Percentiles rank a stretch among this genome's conserved stretches.
These are phyloP conservation scores for Blomia tropicalis DNA, from an alignment of 2,888 invertebrate species.

Conservation along the genomic window DNA sequence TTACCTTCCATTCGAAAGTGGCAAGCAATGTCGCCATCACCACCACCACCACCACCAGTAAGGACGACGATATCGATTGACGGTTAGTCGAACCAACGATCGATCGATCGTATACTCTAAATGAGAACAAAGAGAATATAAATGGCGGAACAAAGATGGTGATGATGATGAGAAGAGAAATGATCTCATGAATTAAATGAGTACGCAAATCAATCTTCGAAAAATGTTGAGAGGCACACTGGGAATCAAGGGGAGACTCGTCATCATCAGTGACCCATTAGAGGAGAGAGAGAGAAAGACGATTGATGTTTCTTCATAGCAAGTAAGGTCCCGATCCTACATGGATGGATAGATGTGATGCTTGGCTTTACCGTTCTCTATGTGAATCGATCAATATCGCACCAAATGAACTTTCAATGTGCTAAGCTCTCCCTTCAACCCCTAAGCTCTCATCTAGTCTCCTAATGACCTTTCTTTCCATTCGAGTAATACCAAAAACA, in stretches of 20 bases:
- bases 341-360: neutral
- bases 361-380: neutral
- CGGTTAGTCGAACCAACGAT: no score
- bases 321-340: neutral
- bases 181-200: neutral
- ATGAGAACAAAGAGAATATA: neutral
- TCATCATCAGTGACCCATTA: no score
- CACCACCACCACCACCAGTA: no score
- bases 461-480: slow-evolving; percentile 7
- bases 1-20: no score
- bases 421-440: neutral
- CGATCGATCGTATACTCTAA: no score
- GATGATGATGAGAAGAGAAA: no score
- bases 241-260: neutral
- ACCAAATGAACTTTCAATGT: neutral
- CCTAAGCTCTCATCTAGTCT: neutral
- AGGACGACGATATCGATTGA: no score
- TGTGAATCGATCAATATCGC: slow-evolving; percentile 8
- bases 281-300: neutral
- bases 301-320: no score
- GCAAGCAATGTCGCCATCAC: no score
- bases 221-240: neutral
- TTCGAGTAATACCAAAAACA: neutral
- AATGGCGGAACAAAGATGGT: no score
- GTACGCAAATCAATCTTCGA: neutral